Conservation (phyloP, 2,113 vertebrate species). For the Lathamus discolor region DNA sequence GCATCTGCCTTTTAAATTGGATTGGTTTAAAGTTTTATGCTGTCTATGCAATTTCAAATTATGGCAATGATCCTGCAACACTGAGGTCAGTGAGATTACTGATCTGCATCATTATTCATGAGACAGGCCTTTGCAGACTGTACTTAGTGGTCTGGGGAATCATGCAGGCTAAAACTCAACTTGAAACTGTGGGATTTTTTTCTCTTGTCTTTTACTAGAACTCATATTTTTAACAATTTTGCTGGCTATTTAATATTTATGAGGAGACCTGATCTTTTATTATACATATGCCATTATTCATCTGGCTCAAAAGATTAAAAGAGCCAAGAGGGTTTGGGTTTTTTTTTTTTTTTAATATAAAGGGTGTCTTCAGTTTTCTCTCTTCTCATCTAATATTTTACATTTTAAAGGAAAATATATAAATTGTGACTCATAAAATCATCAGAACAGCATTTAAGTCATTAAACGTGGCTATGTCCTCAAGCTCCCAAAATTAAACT, state of each 20-base stretch:
- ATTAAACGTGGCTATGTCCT: neutral
- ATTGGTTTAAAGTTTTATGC: constrained; percentile 20
- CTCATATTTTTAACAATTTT: neutral
- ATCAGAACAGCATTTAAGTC: neutral
- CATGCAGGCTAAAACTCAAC: neutral
- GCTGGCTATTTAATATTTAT: neutral
- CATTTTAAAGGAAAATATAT: neutral
- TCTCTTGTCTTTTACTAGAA: neutral
- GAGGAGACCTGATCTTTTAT: neutral
- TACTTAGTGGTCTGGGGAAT: neutral
- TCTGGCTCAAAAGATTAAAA: neutral
- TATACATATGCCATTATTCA: neutral
- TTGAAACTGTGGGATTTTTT: neutral
- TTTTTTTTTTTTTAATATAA: neutral
- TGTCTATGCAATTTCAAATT: constrained; percentile 15
- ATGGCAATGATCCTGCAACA: neutral
- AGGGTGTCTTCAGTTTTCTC: neutral
- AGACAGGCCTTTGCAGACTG: neutral
- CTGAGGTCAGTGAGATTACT: neutral
- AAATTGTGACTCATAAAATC: neutral
- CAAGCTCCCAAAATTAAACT: neutral
- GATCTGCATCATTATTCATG: neutral
- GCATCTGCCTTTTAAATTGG: neutral
- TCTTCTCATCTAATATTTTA: neutral
- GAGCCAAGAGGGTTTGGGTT: neutral